These are phyloP conservation scores for Arctia plantaginis DNA, from an alignment of 2,888 invertebrate genomes.

Conservation along the genomic window DNA sequence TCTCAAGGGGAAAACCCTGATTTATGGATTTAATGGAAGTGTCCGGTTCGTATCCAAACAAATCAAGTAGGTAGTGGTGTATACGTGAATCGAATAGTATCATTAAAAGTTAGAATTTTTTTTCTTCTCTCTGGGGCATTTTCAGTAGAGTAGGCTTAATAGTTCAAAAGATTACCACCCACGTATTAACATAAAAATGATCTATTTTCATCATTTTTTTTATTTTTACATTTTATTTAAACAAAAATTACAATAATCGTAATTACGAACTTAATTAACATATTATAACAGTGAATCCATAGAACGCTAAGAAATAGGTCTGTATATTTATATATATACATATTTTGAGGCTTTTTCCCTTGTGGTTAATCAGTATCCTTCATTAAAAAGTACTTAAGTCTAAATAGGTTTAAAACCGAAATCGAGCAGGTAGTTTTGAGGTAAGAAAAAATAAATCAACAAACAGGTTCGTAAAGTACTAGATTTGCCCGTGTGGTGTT, in stretches of 20 bases:
- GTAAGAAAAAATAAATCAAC: neutral
- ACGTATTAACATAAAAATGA: too few relatives aligned
- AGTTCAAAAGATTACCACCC: too few relatives aligned
- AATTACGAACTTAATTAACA: neutral
- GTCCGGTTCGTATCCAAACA: neutral
- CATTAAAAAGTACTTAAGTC: neutral
- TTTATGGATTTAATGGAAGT: neutral
- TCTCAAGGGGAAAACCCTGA: conserved; percentile 1
- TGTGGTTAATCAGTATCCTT: neutral
- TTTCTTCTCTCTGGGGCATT: neutral
- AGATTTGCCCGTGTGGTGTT: neutral
- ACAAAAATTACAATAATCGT: neutral
- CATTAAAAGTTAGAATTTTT: neutral
- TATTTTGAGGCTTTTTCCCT: neutral
- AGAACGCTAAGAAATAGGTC: too few relatives aligned
- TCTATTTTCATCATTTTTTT: too few relatives aligned
- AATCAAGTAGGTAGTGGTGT: neutral
- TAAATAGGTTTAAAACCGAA: neutral
- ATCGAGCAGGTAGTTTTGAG: neutral
- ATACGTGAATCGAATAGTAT: neutral
- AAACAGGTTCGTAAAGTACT: neutral
- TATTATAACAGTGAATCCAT: too few relatives aligned
- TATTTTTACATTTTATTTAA: too few relatives aligned
- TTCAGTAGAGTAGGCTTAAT: neutral
- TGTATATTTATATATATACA: too few relatives aligned